Evolutionary conservation across 2,797 vertebrate genomes (phyloP).

Genomic region (Parambassis ranga): DNA sequence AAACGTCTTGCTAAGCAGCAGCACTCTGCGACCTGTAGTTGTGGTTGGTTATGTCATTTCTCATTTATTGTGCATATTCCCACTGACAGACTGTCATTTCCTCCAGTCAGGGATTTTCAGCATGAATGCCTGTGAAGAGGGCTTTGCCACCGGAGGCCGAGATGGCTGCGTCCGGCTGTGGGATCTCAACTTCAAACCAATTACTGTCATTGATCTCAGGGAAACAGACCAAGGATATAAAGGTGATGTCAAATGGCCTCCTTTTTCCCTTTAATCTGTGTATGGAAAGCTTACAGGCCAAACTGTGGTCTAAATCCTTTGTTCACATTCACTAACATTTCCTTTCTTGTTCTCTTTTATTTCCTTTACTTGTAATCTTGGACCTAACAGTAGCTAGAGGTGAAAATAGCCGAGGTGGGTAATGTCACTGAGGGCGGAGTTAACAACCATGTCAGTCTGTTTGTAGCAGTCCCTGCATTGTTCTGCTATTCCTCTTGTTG

Average conservation of each 20-base stretch:
- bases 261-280: slow-evolving; percentile 5
- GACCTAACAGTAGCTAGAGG: slow-evolving; percentile 83
- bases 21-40: slow-evolving; percentile 15
- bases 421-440: slow-evolving; percentile 57
- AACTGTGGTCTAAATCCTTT: slow-evolving; percentile 19
- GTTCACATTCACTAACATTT: slow-evolving; percentile 50
- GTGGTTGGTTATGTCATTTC: slow-evolving; percentile 50
- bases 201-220: slow-evolving; percentile 99
- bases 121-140: slow-evolving; percentile 99
- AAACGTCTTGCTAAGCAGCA: slow-evolving; percentile 38
- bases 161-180: slow-evolving; percentile 97
- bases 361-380: slow-evolving; percentile 64
- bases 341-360: slow-evolving; percentile 57
- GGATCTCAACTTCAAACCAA: slow-evolving; percentile 99
- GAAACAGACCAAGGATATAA: slow-evolving; percentile 99
- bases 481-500: slow-evolving; percentile 63
- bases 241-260: slow-evolving; percentile 83
- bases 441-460: slow-evolving; percentile 64
- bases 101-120: slow-evolving; percentile 99
- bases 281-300: slow-evolving; percentile 18
- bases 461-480: slow-evolving; percentile 51
- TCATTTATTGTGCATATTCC: slow-evolving; percentile 62
- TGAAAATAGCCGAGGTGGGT: slow-evolving; percentile 86
- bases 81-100: slow-evolving; percentile 74
- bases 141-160: slow-evolving; percentile 96